Evolutionary conservation across 37 sponge, comb jelly and placozoan species (phyloP).

Genomic region (Aplysina aerophoba): DNA sequence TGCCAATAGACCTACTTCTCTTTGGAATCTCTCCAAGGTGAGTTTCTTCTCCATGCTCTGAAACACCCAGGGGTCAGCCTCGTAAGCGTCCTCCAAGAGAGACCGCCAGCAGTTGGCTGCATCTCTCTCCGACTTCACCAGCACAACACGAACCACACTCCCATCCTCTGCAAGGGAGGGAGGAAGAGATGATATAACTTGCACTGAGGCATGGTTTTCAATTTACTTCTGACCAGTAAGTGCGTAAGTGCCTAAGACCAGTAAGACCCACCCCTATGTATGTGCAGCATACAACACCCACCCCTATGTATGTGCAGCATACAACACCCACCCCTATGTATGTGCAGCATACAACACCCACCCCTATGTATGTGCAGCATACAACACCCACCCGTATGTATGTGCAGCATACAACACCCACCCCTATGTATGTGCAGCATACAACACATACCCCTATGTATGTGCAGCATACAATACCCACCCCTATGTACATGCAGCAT

Average conservation of each 20-base stretch:
- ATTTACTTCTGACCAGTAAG: too few species aligned
- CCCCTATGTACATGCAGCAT: background rate
- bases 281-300: too few species aligned
- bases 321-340: conserved; percentile 43
- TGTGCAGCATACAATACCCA: too few species aligned
- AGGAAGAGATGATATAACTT: background rate
- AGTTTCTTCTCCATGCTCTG: conserved; percentile 93
- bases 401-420: background rate
- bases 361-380: background rate
- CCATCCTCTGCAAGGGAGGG: conserved; percentile 65
- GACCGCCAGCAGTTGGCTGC: conserved; percentile 89
- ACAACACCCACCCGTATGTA: too few species aligned
- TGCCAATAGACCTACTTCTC: conserved; percentile 66
- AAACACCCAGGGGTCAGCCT: conserved; percentile 57
- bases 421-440: conserved; percentile 37
- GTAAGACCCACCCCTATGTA: background rate
- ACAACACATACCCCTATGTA: background rate
- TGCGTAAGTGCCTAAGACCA: background rate
- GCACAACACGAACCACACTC: conserved; percentile 66
- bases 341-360: background rate
- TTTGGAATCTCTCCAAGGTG: conserved; percentile 93
- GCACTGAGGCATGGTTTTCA: background rate
- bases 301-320: background rate
- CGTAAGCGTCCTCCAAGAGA: conserved; percentile 75
- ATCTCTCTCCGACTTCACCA: conserved; percentile 75